A percentile compares a stretch with the other conserved stretches of the same genome.
Conservation (phyloP, 1,140 invertebrate species). For the Sogatella furcifera region DNA sequence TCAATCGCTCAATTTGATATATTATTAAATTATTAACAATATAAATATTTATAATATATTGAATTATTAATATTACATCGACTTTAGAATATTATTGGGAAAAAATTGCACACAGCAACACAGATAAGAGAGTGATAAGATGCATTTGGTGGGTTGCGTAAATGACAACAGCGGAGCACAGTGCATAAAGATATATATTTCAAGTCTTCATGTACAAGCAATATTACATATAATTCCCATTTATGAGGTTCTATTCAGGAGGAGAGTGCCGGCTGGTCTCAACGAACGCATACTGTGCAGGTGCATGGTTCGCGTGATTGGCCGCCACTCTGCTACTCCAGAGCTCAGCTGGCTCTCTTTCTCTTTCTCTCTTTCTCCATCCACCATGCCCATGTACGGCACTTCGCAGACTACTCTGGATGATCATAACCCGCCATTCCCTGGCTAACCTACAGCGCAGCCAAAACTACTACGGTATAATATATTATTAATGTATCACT, state of each 20-base stretch:
- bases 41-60: too few species aligned
- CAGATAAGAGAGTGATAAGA: too few species aligned
- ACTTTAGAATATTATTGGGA: too few species aligned
- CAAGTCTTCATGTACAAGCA: constrained; percentile 25
- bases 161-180: constrained; percentile 8
- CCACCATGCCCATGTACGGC: neutral
- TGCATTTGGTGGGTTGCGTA: too few species aligned
- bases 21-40: too few species aligned
- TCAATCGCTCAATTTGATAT: too few species aligned
- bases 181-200: constrained; percentile 25
- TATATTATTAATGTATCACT: constrained; percentile 18
- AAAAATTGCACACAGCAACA: too few species aligned
- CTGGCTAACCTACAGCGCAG: constrained; percentile 12
- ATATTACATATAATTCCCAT: constrained; percentile 21
- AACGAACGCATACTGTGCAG: neutral
- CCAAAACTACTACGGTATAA: constrained; percentile 20
- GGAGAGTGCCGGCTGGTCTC: neutral
- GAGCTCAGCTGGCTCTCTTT: too few species aligned
- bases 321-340: too few species aligned
- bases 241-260: constrained; percentile 6
- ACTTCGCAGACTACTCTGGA: neutral
- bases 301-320: neutral
- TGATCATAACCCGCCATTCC: constrained; percentile 11
- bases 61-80: too few species aligned
- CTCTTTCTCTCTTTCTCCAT: neutral